Evolutionary conservation across 2,113 vertebrate species (phyloP).

Genomic region (Hemiprocne comata): DNA sequence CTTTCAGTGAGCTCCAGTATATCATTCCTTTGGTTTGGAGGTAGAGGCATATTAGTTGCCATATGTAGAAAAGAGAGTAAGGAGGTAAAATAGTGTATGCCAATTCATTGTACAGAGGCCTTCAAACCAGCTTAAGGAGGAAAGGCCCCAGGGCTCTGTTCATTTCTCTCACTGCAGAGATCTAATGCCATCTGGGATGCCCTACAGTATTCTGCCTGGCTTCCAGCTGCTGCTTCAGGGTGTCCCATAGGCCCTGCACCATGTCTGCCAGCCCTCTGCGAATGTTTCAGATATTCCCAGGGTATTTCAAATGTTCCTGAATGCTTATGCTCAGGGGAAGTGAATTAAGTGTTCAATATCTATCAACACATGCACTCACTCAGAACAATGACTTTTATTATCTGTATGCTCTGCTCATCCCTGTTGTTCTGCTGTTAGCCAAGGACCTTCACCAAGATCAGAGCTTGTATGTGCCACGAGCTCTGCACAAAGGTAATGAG

Average conservation of each 20-base stretch:
- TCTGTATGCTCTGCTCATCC: neutral
- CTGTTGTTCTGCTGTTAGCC: neutral
- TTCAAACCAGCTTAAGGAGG: neutral
- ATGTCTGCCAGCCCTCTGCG: neutral
- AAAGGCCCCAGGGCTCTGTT: neutral
- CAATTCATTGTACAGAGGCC: neutral
- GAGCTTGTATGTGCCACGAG: neutral
- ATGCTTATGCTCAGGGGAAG: neutral
- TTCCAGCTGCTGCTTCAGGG: neutral
- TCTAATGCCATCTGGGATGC: neutral
- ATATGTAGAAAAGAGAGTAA: neutral
- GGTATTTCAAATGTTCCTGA: neutral
- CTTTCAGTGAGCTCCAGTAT: neutral
- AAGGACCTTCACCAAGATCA: neutral
- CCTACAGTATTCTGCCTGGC: neutral
- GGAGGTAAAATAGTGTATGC: neutral
- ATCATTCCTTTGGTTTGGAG: neutral
- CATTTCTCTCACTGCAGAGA: neutral
- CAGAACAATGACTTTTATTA: neutral
- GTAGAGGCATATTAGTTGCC: neutral
- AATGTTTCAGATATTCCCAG: neutral
- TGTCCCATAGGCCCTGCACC: neutral
- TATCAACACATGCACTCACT: neutral
- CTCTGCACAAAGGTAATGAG: neutral
- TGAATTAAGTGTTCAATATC: neutral